Evolutionary conservation across 1,140 invertebrate species (phyloP), one percentile per base, ranked within the genome.

Genomic region (Camponotus vicinus): DNA sequence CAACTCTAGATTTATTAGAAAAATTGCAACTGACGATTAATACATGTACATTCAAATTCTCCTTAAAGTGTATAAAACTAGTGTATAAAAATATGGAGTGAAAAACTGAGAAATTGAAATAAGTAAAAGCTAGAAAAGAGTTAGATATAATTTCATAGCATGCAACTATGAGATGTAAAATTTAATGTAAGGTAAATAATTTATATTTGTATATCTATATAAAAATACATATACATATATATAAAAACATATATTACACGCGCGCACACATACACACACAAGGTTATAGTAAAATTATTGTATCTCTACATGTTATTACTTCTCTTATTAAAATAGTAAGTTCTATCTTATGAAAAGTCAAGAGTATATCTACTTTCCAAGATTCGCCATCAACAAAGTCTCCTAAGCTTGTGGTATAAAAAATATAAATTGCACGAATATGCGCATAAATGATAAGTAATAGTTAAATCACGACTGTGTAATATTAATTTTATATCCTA

Each of bases 201-300:
- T 91, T 92, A 92, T 92, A 92, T 91, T 90, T 92, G 67, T 92
- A 91, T 88, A 88, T 76, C 55, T 70, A 52, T 21, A 86, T 70
- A 69, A 66, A 82, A 52, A 71, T 66, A 78, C 63, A 67, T 67
- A 86, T 57, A 42, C 52, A 86, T 52, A 63, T 42, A 77, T 55
- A 67, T 6, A 73, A 3, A 78, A 34, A 80, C 27, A 66, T 57
- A 49, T 45, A 45, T 45, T 55, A 73, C 9, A 78, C 6, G 73
- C 32, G 69, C 27, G 59, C 11, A 63, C 45, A 86, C 52, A 82
- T 55, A 73, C 70, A 70, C 21, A 86, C 18, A 37, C 32, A 73
- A 73, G 37, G 32, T 85, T 85, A 89, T 52, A 85, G 61, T 55
- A 32, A 75, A 85, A 80, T 85, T 67, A 88, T 80, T 61, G 21